phyloP scores from a whole-genome alignment of 2,113 vertebrate genomes.

The Nothoprocta perdicaria region DNA sequence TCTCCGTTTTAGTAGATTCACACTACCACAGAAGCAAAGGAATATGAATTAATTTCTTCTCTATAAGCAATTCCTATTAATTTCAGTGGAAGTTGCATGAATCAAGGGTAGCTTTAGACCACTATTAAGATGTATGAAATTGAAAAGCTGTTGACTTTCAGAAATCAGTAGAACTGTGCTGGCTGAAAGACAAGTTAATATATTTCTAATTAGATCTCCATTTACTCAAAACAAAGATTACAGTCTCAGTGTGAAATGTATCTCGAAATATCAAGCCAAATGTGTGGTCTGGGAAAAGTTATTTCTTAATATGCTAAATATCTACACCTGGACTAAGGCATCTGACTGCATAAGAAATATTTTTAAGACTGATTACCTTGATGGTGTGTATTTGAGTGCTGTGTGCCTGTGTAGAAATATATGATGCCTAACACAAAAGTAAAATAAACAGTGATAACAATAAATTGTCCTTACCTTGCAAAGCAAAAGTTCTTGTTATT shows the following conservation, averaged over 20 bases:
- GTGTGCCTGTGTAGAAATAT: not conserved
- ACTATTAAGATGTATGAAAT: conserved; percentile 41
- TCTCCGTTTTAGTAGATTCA: not conserved
- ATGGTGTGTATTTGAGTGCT: not conserved
- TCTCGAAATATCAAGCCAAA: conserved; percentile 51
- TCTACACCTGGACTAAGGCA: conserved; percentile 18
- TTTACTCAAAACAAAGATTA: conserved; percentile 55
- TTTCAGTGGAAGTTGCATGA: conserved; percentile 1
- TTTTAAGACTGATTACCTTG: conserved; percentile 25
- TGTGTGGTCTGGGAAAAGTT: conserved; percentile 43
- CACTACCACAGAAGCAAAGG: not conserved
- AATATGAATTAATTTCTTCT: conserved; percentile 6
- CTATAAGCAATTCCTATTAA: conserved; percentile 25
- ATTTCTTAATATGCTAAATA: conserved; percentile 54
- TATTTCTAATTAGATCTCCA: conserved; percentile 57
- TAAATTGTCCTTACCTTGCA: conserved; percentile 33
- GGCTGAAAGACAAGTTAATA: conserved; percentile 49
- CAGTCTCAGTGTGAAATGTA: conserved; percentile 42
- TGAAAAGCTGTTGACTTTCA: conserved; percentile 54
- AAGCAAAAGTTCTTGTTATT: not conserved
- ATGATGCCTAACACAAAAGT: not conserved
- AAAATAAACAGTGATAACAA: conserved; percentile 28
- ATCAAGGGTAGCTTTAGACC: conserved; percentile 36
- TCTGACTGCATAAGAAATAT: conserved; percentile 36
- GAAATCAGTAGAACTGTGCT: conserved; percentile 37